Base-by-base conservation (phyloP, 2,113 vertebrate species). In the Microcebus lehilahytsara region DNA sequence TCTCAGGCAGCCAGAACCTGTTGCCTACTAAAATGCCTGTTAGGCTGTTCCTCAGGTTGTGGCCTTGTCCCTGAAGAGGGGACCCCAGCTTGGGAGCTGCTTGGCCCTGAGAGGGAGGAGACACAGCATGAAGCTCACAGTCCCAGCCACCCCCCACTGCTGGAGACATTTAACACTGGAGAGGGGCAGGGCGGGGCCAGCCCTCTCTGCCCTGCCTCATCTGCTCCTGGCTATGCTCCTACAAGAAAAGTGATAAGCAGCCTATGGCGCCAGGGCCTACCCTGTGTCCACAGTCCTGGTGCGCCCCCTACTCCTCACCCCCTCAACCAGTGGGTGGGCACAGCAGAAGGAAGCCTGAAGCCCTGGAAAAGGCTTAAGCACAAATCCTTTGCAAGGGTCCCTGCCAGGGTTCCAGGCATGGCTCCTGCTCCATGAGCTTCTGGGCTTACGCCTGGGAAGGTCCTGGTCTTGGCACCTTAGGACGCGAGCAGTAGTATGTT, bases 101-200 rank as follows among this genome's bases (percentile, higher is more conserved):
- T 66, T 60, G 27, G 91, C 86, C 92, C 93, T 83, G 51, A 92
- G 64, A 90, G 66, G 58, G 53, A 93, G 69, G 88, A 32, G 30
- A 56, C 60, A 78, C 27, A 85, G 56, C 51, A 66, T 1, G 13
- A 51, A 37, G 34, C 3, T 79, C 42, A 62, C 2, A 49, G 77
- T 46, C 30, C 40, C 56, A 90, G 66, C 71, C 80, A 16, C 69
- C 49, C 75, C 69, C 67, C 62, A 23, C 56, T 6, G 8, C 46
- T 92, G 22, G 81, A 88, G 46, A 93, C 46, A 34, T n/a, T 67
- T 30, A 51, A 80, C n/a, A 60, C 14, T 22, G 34, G 42, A 93
- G 87, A 46, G 30, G 77, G 14, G 40, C 17, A 60, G 66, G 56
- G 74, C 95, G 85, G 93, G 66, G 46, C 91, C 91, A 56, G 93